Evolutionary conservation across 2,113 vertebrate species (phyloP), one percentile per base, ranked within the genome.

Genomic region (Struthidea cinerea): DNA sequence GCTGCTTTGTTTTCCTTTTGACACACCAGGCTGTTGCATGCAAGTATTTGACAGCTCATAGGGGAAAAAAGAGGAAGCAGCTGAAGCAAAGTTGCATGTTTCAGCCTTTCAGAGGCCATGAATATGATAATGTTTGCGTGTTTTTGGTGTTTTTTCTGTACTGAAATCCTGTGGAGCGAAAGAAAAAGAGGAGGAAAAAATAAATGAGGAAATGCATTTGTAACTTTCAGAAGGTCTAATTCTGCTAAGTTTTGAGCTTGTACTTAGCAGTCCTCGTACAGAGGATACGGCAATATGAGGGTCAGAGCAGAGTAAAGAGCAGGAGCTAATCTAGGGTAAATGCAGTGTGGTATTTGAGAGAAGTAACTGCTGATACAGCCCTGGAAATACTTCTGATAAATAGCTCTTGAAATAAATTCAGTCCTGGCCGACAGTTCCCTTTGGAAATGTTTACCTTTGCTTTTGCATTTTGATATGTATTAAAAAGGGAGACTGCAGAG

Each of bases 381-480:
- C 7, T 93, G 79, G 91, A 88, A 96, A 92, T 90, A 81, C 41
- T 93, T 79, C 89, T 60, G 69, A 77, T 93, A 64, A 88, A 69
- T 63, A 76, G 93, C 67, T 93, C 46, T 39, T 63, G 71, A 90
- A 89, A 69, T 70, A 44, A 93, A 92, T 64, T 89, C 69, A 57
- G 49, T 78, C 32, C 80, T 90, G 61, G 46, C 81, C 90, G 88
- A 86, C 68, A 78, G 50, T 59, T 96, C 27, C 47, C 60, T 95
- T 85, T 87, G 71, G 93, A 93, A 93, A 57, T 28, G 21, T 90
- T 92, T 60, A 70, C 88, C 79, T 96, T 92, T 87, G 53, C 71
- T 95, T 94, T 93, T 49, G 10, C 71, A 47, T 94, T 95, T 96
- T 94, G 96, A 47, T 89, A 56, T 44, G 35, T 53, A 32, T 65